Conservation (phyloP, 2,888 invertebrate genomes). For the Drosophila anomalata region DNA sequence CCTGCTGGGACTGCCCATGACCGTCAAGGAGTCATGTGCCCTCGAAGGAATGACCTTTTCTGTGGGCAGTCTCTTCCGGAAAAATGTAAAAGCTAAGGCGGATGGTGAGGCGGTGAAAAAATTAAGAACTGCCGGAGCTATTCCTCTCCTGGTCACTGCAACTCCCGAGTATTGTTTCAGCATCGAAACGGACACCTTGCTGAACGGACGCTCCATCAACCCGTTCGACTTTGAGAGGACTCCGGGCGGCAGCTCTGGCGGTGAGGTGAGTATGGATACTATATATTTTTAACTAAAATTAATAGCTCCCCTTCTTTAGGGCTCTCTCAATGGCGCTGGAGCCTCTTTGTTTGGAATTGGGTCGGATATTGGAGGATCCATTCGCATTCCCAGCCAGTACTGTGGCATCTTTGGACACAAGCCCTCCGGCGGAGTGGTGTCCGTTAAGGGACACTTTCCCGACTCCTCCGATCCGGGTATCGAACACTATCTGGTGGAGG, state of each 20-base stretch:
- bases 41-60: conserved; percentile 88
- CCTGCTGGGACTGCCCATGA: conserved; percentile 91
- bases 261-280: conserved; percentile 86
- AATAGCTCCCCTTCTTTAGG: conserved; percentile 84
- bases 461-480: conserved; percentile 84
- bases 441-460: conserved; percentile 87
- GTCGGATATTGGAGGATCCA: conserved; percentile 95
- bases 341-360: conserved; percentile 91
- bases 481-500: conserved; percentile 85
- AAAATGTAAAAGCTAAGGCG: conserved; percentile 84
- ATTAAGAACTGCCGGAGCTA: conserved; percentile 89
- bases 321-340: conserved; percentile 89
- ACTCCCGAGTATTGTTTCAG: conserved; percentile 95
- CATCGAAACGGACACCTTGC: conserved; percentile 92
- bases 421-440: conserved; percentile 88
- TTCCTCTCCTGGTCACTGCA: conserved; percentile 92
- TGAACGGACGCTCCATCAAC: conserved; percentile 92
- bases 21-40: conserved; percentile 91
- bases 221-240: conserved; percentile 91
- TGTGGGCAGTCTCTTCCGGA: conserved; percentile 87
- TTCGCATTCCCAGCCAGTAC: conserved; percentile 93
- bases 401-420: conserved; percentile 96
- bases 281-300: not conserved
- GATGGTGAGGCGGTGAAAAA: conserved; percentile 89
- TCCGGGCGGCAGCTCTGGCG: conserved; percentile 95